Percentiles rank a stretch among this genome's conserved stretches.
phyloP scores from a whole-genome alignment of 2,888 invertebrate species.

The Heliconius ismenius region DNA sequence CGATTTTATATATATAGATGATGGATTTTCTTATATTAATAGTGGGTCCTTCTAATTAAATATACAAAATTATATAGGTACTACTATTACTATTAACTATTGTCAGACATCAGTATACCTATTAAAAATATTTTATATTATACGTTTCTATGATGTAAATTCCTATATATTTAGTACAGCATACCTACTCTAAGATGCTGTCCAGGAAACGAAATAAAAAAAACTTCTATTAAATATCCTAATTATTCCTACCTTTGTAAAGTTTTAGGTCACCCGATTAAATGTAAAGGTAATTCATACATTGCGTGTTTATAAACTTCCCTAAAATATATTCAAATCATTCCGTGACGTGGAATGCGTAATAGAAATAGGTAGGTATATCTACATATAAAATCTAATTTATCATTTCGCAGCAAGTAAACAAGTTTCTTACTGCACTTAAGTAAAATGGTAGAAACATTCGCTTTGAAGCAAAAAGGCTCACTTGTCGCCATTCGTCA shows the following conservation, averaged over 20 bases:
- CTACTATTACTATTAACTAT: too few relatives aligned
- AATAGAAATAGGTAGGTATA: neutral
- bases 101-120: too few relatives aligned
- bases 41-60: too few relatives aligned
- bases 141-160: too few relatives aligned
- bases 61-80: too few relatives aligned
- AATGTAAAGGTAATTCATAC: conserved; percentile 1
- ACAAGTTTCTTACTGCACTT: conserved; percentile 13
- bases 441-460: conserved; percentile 22
- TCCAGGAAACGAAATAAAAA: neutral
- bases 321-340: conserved; percentile 19
- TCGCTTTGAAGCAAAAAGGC: conserved; percentile 18
- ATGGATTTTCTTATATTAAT: neutral
- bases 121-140: too few relatives aligned
- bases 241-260: neutral
- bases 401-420: conserved; percentile 7
- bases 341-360: neutral
- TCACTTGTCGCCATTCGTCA: conserved; percentile 30
- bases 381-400: conserved; percentile 7
- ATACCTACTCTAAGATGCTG: too few relatives aligned
- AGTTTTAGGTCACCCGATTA: neutral
- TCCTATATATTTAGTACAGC: too few relatives aligned
- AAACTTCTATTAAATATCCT: neutral
- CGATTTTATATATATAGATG: neutral
- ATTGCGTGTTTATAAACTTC: conserved; percentile 14